Conservation (phyloP, 2,888 invertebrate species). For the Himalopsyche anomala region DNA sequence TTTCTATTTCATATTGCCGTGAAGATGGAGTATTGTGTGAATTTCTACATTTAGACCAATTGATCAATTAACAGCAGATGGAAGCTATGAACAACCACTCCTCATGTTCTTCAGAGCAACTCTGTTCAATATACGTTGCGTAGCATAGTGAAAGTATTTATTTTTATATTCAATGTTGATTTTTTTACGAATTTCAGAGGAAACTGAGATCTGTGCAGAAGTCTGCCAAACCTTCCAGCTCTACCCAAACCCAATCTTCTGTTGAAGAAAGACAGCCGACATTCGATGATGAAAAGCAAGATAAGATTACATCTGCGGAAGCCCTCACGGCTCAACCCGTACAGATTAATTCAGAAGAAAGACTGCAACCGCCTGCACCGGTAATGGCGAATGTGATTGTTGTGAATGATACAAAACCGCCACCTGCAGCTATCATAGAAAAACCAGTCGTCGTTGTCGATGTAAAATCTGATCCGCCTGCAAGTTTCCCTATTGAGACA, state of each 20-base stretch:
- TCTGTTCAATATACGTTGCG: no score
- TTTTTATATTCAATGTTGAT: no score
- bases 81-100: no score
- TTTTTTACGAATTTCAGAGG: slow-evolving; percentile 73
- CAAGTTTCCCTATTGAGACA: slow-evolving; percentile 70
- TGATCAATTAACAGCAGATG: no score
- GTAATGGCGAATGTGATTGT: slow-evolving; percentile 52
- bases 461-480: slow-evolving; percentile 60
- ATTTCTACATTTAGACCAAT: no score
- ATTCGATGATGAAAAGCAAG: slow-evolving; percentile 68
- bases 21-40: no score
- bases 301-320: slow-evolving; percentile 41
- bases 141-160: no score
- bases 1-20: no score
- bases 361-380: slow-evolving; percentile 35
- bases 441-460: slow-evolving; percentile 52
- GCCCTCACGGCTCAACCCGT: background rate
- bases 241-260: slow-evolving; percentile 70
- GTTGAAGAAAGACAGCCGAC: slow-evolving; percentile 72
- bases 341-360: slow-evolving; percentile 51
- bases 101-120: no score
- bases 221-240: slow-evolving; percentile 74
- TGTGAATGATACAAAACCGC: slow-evolving; percentile 45
- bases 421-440: slow-evolving; percentile 51
- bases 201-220: slow-evolving; percentile 82